phyloP scores from a whole-genome alignment of 2,797 vertebrate species.

The Scolopax bukidnonensis region DNA sequence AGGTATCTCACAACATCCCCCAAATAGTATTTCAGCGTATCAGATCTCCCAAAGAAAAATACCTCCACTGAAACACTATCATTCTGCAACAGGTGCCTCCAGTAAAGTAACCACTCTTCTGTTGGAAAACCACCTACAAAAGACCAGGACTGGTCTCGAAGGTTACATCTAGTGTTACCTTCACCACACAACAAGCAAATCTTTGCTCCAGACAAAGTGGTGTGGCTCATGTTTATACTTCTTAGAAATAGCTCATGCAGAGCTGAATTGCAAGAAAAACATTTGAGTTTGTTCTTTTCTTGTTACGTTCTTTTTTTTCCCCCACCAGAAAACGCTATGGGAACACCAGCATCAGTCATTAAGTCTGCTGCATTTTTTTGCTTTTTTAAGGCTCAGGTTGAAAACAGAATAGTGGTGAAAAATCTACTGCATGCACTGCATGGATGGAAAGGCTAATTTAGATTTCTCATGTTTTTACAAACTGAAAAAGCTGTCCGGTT shows the following conservation, averaged over 20 bases:
- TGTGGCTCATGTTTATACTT: neutral
- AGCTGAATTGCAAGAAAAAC: neutral
- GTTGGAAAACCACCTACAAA: neutral
- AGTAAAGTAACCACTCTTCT: neutral
- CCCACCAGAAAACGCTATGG: neutral
- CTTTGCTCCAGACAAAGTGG: neutral
- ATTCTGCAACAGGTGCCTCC: neutral
- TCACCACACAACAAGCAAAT: neutral
- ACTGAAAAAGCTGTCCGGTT: slow-evolving; percentile 4
- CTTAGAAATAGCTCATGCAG: neutral
- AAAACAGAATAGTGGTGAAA: slow-evolving; percentile 3
- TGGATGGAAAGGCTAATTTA: neutral
- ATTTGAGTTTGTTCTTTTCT: neutral
- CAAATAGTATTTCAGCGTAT: fast-evolving
- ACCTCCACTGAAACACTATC: neutral
- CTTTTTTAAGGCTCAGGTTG: slow-evolving; percentile 50
- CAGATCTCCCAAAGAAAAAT: neutral
- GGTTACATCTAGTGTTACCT: fast-evolving
- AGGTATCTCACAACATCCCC: neutral
- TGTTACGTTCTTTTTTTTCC: neutral
- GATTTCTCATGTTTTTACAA: neutral
- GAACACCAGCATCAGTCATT: neutral
- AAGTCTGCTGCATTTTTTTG: slow-evolving; percentile 13
- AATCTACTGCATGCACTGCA: neutral
- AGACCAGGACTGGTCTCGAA: neutral